Evolutionary conservation across 2,113 vertebrate genomes (phyloP).

Genomic region (Cacatua alba): DNA sequence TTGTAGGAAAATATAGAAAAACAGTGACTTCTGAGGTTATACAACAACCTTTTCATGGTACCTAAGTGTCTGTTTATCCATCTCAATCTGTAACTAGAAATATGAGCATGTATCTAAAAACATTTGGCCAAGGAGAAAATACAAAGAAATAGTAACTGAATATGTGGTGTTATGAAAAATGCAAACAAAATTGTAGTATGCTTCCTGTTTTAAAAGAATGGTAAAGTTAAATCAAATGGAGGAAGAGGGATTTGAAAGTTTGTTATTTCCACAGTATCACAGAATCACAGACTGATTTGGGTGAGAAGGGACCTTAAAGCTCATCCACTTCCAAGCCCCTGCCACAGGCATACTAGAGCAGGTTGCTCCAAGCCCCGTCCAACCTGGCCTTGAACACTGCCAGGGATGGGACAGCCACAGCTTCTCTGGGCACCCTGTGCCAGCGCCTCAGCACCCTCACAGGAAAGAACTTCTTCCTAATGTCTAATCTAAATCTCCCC

Average conservation of each 20-base stretch:
- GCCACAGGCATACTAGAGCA: neutral
- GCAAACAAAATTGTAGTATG: neutral
- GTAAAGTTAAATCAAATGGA: neutral
- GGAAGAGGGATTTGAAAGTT: neutral
- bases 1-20: neutral
- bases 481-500: neutral
- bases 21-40: neutral
- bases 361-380: neutral
- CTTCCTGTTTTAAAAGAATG: neutral
- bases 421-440: neutral
- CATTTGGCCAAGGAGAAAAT: neutral
- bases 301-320: neutral
- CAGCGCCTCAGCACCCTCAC: neutral
- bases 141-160: neutral
- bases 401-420: neutral
- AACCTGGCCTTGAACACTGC: neutral
- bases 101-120: neutral
- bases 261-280: neutral
- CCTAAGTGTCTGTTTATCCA: neutral
- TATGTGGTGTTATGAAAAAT: neutral
- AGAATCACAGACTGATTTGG: neutral
- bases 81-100: neutral
- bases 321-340: neutral
- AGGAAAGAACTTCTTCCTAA: neutral
- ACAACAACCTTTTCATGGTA: neutral